These are phyloP conservation scores for Bhutanitis thaidina DNA, from an alignment of 2,888 invertebrate genomes.

Conservation along the genomic window DNA sequence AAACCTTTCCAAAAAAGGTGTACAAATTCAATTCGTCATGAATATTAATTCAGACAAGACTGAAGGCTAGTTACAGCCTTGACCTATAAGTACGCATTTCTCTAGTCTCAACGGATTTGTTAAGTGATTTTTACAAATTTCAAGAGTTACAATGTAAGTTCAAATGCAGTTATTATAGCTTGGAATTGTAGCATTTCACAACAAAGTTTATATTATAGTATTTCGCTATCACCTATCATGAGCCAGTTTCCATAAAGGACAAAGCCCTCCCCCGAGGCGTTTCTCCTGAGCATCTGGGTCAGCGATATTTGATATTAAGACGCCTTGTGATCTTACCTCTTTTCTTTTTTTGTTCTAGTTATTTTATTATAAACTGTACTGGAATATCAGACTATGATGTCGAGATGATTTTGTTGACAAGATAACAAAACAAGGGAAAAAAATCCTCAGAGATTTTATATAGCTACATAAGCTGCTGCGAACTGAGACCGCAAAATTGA, in stretches of 20 bases:
- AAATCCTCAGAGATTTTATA: too few species aligned
- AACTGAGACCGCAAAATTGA: too few species aligned
- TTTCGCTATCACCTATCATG: slow-evolving; percentile 15
- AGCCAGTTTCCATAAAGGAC: slow-evolving; percentile 17
- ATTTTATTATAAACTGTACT: too few species aligned
- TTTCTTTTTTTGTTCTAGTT: background rate
- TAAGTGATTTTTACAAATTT: background rate
- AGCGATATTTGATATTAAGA: background rate
- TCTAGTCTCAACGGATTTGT: background rate
- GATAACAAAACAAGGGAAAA: too few species aligned
- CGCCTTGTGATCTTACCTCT: background rate
- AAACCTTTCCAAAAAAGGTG: too few species aligned
- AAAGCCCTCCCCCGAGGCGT: background rate
- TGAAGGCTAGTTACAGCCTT: too few species aligned
- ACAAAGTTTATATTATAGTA: slow-evolving; percentile 7
- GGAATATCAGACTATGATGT: too few species aligned
- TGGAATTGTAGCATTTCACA: background rate
- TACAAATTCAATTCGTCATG: too few species aligned
- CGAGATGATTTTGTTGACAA: too few species aligned
- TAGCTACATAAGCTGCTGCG: too few species aligned
- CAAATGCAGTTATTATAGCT: slow-evolving; percentile 7
- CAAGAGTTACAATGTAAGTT: background rate
- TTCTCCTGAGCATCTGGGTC: slow-evolving; percentile 1
- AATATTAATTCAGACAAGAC: too few species aligned
- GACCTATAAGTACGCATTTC: background rate